Conservation (phyloP, 2,113 vertebrate species). For the Poeciliopsis retropinna region DNA sequence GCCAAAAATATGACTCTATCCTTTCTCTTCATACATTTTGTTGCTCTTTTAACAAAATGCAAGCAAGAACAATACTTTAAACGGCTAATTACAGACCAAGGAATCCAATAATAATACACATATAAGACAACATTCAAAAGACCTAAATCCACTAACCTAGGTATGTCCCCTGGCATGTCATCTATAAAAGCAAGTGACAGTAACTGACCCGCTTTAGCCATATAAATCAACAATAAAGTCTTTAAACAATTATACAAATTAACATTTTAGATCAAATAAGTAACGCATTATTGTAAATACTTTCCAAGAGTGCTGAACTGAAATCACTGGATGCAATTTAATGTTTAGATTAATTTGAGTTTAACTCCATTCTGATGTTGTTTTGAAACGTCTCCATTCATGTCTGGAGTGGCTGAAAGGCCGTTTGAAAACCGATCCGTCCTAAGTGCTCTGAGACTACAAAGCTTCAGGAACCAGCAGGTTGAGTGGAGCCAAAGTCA, state of each 20-base stretch:
- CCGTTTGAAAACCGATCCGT: conserved; percentile 50
- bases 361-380: conserved; percentile 10
- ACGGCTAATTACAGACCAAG: too few species aligned
- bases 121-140: too few species aligned
- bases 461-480: conserved; percentile 50
- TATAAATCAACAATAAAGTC: too few species aligned
- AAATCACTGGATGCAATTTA: background rate
- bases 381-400: conserved; percentile 1
- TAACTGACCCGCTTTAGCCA: too few species aligned
- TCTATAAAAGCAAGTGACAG: too few species aligned
- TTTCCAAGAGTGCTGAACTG: background rate
- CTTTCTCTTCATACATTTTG: background rate
- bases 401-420: conserved; percentile 15
- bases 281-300: too few species aligned
- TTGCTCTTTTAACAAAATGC: background rate
- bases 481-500: conserved; percentile 61
- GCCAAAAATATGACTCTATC: background rate
- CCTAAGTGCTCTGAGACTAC: conserved; percentile 45
- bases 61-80: background rate
- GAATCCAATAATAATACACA: too few species aligned
- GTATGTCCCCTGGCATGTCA: too few species aligned
- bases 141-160: too few species aligned
- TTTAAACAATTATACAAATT: background rate
- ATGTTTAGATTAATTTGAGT: background rate
- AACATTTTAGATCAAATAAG: background rate